Conservation (phyloP, 1,140 invertebrate species). For the Penaeus chinensis region DNA sequence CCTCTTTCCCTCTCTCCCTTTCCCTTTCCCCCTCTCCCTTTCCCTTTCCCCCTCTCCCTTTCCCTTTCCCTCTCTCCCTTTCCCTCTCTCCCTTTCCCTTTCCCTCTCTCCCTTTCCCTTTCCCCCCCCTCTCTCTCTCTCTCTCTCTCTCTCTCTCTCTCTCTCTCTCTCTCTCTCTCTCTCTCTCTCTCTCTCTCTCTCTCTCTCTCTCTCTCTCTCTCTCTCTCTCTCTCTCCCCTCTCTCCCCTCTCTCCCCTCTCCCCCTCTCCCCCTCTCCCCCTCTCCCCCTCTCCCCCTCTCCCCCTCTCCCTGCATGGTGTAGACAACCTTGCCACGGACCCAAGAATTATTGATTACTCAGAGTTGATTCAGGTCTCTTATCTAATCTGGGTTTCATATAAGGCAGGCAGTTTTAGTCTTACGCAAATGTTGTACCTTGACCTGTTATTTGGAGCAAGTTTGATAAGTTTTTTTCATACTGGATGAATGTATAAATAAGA, state of each 20-base stretch:
- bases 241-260: background rate
- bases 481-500: too few relatives aligned
- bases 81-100: background rate
- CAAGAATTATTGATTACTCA: too few relatives aligned
- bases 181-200: background rate
- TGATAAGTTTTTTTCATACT: too few relatives aligned
- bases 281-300: constrained; percentile 5
- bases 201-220: background rate
- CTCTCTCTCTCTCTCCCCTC: background rate
- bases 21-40: background rate
- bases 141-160: background rate
- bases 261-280: background rate
- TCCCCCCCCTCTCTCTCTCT: too few relatives aligned
- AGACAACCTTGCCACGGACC: too few relatives aligned
- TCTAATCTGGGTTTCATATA: too few relatives aligned
- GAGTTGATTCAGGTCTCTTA: too few relatives aligned
- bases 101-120: background rate
- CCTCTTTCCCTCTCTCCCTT: too few relatives aligned
- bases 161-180: background rate
- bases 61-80: background rate
- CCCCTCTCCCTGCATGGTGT: background rate
- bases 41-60: background rate
- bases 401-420: too few relatives aligned
- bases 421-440: too few relatives aligned
- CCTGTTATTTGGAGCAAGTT: too few relatives aligned